Conservation (phyloP, 2,888 invertebrate species). For the Sesamia inferens region DNA sequence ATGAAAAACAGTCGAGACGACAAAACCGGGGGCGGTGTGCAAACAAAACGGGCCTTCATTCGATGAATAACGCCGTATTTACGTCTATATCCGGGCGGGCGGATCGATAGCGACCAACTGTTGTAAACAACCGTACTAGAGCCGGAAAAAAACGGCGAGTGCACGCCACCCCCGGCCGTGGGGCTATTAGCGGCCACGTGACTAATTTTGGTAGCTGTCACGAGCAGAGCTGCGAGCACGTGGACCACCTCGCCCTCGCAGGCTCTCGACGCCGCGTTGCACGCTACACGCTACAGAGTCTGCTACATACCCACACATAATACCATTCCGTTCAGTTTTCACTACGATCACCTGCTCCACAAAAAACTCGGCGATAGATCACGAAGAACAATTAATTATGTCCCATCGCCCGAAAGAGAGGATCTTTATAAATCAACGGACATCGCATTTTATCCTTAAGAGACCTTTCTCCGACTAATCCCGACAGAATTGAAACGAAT, state of each 20-base stretch:
- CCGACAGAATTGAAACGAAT: conserved; percentile 88
- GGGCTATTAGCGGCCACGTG: conserved; percentile 88
- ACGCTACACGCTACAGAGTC: conserved; percentile 28
- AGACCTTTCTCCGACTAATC: conserved; percentile 88
- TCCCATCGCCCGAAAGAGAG: conserved; percentile 80
- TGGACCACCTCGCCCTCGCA: conserved; percentile 69
- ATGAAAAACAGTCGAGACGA: conserved; percentile 83
- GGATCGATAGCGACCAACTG: conserved; percentile 89
- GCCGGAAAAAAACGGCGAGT: conserved; percentile 81
- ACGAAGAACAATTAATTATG: conserved; percentile 83
- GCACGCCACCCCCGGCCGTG: conserved; percentile 81
- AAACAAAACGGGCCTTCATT: conserved; percentile 72
- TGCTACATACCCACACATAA: conserved; percentile 44
- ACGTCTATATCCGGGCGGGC: conserved; percentile 81
- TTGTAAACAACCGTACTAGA: conserved; percentile 86
- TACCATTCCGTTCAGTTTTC: conserved; percentile 48
- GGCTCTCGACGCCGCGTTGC: conserved; percentile 40
- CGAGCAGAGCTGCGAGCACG: conserved; percentile 80
- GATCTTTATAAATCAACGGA: conserved; percentile 87
- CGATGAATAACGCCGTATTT: conserved; percentile 84
- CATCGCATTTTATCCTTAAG: conserved; percentile 85
- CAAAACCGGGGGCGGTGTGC: conserved; percentile 76
- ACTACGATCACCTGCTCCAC: conserved; percentile 71
- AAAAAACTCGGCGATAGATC: conserved; percentile 77
- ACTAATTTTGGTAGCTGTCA: conserved; percentile 89